Percentiles rank a stretch among this genome's conserved stretches.
phyloP scores from a whole-genome alignment of 2,797 vertebrate genomes.

The Molossus molossus region DNA sequence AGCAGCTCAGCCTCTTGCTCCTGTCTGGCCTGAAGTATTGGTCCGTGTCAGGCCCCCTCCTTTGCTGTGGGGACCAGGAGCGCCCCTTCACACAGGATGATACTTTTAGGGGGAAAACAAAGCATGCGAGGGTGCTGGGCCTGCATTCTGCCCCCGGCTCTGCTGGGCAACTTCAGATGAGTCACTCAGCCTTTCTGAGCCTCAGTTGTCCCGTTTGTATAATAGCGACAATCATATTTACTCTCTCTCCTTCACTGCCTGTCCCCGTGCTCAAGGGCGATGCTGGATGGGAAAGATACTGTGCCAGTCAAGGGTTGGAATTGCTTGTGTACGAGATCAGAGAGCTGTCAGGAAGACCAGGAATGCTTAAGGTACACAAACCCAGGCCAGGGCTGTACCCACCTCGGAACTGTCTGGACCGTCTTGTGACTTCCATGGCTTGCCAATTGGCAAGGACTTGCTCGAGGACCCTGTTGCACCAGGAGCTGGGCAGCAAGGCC shows the following conservation, averaged over 20 bases:
- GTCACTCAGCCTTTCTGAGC: background rate
- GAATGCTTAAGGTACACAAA: background rate
- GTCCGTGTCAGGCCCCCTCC: fast-evolving
- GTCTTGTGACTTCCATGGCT: background rate
- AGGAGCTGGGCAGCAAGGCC: background rate
- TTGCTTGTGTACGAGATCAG: background rate
- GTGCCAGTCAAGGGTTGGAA: background rate
- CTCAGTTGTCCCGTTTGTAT: background rate
- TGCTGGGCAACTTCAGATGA: background rate
- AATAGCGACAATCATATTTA: background rate
- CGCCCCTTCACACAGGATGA: background rate
- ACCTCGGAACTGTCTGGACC: background rate
- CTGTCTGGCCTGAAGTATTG: background rate
- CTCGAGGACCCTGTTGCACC: background rate
- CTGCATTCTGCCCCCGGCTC: background rate
- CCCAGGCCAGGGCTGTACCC: background rate
- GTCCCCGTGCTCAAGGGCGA: background rate
- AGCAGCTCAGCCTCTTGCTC: background rate
- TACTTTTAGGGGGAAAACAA: background rate
- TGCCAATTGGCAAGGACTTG: background rate
- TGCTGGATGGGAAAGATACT: background rate
- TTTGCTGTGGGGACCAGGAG: background rate
- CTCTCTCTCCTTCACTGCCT: background rate
- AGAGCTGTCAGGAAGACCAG: background rate
- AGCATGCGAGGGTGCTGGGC: background rate